phyloP scores from a whole-genome alignment of 2,888 invertebrate species.

The Argyra leucocephala region DNA sequence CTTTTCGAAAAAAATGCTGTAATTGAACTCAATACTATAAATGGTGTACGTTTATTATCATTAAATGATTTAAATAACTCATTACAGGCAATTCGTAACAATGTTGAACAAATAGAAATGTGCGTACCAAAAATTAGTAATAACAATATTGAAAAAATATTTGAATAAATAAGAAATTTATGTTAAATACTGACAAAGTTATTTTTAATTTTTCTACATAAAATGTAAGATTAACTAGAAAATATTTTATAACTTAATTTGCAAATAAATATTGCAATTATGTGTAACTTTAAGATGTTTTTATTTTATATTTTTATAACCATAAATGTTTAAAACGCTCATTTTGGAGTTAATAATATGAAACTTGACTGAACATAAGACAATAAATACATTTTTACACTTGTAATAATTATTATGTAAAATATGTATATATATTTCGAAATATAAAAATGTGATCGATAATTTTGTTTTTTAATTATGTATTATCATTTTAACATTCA shows the following conservation, averaged over 20 bases:
- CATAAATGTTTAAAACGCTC: background rate
- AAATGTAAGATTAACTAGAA: background rate
- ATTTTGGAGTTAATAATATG: background rate
- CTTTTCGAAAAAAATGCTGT: constrained; percentile 73
- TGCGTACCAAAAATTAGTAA: constrained; percentile 32
- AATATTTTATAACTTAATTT: background rate
- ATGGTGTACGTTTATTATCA: constrained; percentile 43
- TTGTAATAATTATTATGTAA: background rate
- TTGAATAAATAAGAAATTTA: background rate
- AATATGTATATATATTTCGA: no score
- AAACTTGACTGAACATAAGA: background rate
- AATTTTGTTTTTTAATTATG: no score
- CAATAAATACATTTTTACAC: background rate
- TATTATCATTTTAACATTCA: no score
- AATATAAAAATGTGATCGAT: no score
- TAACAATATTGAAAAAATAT: background rate
- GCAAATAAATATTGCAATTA: background rate
- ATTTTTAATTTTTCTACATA: background rate
- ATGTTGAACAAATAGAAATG: constrained; percentile 37
- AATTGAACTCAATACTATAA: constrained; percentile 50
- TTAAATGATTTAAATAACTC: constrained; percentile 43
- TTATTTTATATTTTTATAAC: background rate
- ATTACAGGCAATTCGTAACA: constrained; percentile 34
- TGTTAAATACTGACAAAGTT: background rate
- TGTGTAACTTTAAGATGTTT: background rate